Conservation (phyloP, 2,113 vertebrate species). For the Excalfactoria chinensis region DNA sequence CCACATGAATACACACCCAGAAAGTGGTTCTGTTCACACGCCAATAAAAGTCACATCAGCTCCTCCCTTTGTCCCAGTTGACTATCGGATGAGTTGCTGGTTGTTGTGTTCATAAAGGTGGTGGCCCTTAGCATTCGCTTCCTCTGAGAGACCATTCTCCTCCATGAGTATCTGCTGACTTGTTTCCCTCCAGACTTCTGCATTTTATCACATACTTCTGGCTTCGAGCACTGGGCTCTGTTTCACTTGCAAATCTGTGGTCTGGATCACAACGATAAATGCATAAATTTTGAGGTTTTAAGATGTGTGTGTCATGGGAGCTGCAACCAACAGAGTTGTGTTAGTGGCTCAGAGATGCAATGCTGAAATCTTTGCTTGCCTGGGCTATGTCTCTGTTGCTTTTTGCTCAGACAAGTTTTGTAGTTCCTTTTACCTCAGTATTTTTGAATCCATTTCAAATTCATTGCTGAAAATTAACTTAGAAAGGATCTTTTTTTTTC, state of each 20-base stretch:
- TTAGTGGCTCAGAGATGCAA: neutral
- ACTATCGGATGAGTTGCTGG: neutral
- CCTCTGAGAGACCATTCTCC: neutral
- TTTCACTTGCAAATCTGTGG: neutral
- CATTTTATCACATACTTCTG: neutral
- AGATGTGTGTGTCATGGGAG: rapidly evolving
- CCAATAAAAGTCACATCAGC: neutral
- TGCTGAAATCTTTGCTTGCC: neutral
- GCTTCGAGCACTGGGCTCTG: neutral
- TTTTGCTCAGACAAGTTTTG: neutral
- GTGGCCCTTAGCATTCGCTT: neutral
- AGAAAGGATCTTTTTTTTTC: neutral
- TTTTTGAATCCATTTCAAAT: neutral
- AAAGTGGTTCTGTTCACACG: neutral
- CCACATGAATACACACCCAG: neutral
- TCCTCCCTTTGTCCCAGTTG: neutral
- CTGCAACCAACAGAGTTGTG: neutral
- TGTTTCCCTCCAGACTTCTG: neutral
- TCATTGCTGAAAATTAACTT: neutral
- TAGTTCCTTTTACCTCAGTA: neutral
- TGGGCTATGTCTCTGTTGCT: neutral
- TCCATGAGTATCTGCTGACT: neutral
- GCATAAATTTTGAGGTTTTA: neutral
- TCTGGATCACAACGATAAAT: neutral
- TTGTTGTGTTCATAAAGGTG: neutral